These are phyloP conservation scores for Formicarius rufipectus DNA, from an alignment of 2,113 vertebrate species.

Conservation along the genomic window DNA sequence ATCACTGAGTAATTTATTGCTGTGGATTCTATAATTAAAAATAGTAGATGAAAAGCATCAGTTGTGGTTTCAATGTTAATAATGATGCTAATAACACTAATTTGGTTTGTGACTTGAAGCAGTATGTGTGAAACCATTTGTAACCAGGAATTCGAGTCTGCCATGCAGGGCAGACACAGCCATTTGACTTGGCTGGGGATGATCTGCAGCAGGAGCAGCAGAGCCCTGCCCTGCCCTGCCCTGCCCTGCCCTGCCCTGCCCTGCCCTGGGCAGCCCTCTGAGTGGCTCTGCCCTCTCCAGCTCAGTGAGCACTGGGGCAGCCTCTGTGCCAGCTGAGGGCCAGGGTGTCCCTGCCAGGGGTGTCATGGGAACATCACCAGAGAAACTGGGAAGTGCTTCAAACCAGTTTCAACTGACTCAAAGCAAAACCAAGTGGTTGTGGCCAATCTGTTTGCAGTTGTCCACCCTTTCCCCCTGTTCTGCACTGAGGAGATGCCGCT, in stretches of 20 bases:
- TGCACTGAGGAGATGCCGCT: not conserved
- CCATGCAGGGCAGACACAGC: not conserved
- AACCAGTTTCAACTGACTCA: slow-evolving; percentile 31
- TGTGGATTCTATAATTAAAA: not conserved
- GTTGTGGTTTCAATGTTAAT: not conserved
- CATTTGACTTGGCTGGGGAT: not conserved
- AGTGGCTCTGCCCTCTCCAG: not conserved
- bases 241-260: not conserved
- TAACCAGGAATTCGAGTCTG: not conserved
- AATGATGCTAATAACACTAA: not conserved
- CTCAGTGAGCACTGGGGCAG: not conserved
- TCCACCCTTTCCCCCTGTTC: not conserved
- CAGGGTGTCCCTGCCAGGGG: not conserved
- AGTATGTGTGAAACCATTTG: not conserved
- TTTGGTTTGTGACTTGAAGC: not conserved
- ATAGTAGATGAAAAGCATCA: not conserved
- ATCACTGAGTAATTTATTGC: not conserved
- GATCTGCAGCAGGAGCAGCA: not conserved
- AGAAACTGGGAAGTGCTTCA: slow-evolving; percentile 39
- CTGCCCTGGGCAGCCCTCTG: no score
- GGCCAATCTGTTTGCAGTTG: not conserved
- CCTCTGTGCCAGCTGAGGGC: not conserved
- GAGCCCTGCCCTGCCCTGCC: not conserved
- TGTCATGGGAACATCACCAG: not conserved
- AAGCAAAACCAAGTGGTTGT: not conserved